Conservation (phyloP, 1,140 invertebrate species). For the Pogonomyrmex barbatus region DNA sequence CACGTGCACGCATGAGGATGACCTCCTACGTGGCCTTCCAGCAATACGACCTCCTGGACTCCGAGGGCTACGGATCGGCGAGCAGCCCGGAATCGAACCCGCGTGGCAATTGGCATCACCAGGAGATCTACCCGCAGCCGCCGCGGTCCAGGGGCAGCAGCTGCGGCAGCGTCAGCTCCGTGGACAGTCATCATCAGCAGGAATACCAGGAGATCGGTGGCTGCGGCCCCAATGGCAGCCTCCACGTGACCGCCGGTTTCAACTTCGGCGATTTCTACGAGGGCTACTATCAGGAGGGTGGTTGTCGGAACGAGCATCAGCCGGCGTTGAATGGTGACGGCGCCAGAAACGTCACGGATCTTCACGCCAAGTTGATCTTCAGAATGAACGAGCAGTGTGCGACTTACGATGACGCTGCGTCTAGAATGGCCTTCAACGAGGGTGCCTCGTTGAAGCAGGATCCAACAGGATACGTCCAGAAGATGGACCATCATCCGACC, state of each 20-base stretch:
- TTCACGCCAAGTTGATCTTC: constrained; percentile 70
- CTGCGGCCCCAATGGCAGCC: constrained; percentile 54
- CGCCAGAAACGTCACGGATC: constrained; percentile 68
- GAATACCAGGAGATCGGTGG: constrained; percentile 77
- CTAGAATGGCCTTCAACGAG: constrained; percentile 56
- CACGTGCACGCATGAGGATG: constrained; percentile 70
- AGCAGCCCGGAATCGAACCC: constrained; percentile 84
- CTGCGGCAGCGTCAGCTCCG: constrained; percentile 81
- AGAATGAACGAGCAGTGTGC: constrained; percentile 75
- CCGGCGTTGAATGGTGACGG: constrained; percentile 28
- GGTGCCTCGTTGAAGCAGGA: constrained; percentile 61
- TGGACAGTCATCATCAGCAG: constrained; percentile 80
- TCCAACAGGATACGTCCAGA: constrained; percentile 32
- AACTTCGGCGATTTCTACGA: constrained; percentile 82
- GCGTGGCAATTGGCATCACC: constrained; percentile 73
- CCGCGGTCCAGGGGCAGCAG: constrained; percentile 82
- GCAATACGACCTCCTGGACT: constrained; percentile 83
- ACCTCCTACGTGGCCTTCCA: constrained; percentile 81
- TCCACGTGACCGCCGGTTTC: constrained; percentile 73
- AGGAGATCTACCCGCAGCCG: constrained; percentile 81
- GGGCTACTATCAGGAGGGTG: constrained; percentile 79
- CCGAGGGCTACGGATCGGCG: constrained; percentile 83
- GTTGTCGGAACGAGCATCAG: constrained; percentile 67
- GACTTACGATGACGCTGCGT: constrained; percentile 68
- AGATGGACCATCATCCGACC: constrained; percentile 57